These are phyloP conservation scores for Sminthurides aquaticus DNA, from an alignment of 2,888 invertebrate genomes.

Conservation along the genomic window DNA sequence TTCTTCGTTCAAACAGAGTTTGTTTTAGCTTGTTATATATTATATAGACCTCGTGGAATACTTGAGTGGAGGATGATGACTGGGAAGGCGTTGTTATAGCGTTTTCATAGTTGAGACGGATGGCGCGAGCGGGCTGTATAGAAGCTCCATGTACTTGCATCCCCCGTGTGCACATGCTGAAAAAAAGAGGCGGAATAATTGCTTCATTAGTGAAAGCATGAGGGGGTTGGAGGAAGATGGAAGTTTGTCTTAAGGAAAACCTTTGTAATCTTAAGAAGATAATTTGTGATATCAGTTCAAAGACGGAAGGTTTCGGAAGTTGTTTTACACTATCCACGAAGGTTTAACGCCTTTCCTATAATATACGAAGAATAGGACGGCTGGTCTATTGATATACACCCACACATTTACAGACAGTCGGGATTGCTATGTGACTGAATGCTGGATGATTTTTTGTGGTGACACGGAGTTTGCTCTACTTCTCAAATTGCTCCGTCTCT, in stretches of 20 bases:
- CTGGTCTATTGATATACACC: too few relatives aligned
- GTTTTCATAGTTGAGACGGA: neutral
- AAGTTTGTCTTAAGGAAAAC: neutral
- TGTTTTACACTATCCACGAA: too few relatives aligned
- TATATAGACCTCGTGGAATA: neutral
- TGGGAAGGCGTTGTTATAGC: too few relatives aligned
- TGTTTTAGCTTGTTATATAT: too few relatives aligned
- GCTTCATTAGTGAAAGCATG: conserved; percentile 2
- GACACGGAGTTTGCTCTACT: neutral
- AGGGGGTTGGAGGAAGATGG: neutral
- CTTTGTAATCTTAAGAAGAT: neutral
- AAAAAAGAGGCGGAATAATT: conserved; percentile 1
- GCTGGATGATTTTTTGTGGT: too few relatives aligned
- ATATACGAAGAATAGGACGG: too few relatives aligned
- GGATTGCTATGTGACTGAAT: too few relatives aligned
- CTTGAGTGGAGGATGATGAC: neutral
- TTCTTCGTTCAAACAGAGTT: too few relatives aligned
- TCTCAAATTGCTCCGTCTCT: conserved; percentile 6
- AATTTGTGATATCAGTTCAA: neutral
- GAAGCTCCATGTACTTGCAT: neutral
- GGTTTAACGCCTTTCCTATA: too few relatives aligned
- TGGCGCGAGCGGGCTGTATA: conserved; percentile 12
- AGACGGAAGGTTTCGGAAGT: too few relatives aligned
- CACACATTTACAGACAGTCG: too few relatives aligned
- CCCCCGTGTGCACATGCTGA: neutral